Evolutionary conservation across 2,113 vertebrate genomes (phyloP).

Genomic region (Hippoglossus stenolepis): DNA sequence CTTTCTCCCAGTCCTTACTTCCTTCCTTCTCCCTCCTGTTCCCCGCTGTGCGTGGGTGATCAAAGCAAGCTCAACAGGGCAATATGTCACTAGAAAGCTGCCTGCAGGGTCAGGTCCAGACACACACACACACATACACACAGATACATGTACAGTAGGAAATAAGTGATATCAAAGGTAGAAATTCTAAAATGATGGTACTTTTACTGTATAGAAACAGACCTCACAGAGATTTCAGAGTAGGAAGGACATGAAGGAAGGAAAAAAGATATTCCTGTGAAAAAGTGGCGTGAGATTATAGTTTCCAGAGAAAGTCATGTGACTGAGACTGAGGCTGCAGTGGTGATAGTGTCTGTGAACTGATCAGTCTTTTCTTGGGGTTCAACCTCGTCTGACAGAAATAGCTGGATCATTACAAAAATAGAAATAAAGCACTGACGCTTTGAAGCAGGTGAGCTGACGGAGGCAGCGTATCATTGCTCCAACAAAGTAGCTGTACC

Average conservation of each 20-base stretch:
- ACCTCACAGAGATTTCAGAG: too few relatives aligned
- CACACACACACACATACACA: constrained; percentile 11
- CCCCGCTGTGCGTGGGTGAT: constrained; percentile 51
- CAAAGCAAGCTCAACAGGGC: constrained; percentile 62
- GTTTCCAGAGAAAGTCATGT: too few relatives aligned
- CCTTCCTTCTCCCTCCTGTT: constrained; percentile 33
- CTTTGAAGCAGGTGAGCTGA: not conserved
- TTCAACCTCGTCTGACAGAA: not conserved
- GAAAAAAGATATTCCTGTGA: not conserved
- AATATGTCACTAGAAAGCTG: constrained; percentile 59
- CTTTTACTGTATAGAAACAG: too few relatives aligned
- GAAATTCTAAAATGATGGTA: not conserved
- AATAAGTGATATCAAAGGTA: not conserved
- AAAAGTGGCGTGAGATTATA: too few relatives aligned
- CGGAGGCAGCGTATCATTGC: not conserved
- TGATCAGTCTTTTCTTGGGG: not conserved
- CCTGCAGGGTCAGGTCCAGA: constrained; percentile 46
- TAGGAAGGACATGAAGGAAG: not conserved
- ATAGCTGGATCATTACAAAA: not conserved
- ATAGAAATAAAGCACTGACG: not conserved
- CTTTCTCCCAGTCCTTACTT: constrained; percentile 1
- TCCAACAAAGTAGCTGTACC: not conserved
- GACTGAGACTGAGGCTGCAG: not conserved
- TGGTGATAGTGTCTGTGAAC: not conserved
- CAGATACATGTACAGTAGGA: not conserved